Evolutionary conservation across 2,113 vertebrate species (phyloP).

Genomic region (Gambusia affinis): DNA sequence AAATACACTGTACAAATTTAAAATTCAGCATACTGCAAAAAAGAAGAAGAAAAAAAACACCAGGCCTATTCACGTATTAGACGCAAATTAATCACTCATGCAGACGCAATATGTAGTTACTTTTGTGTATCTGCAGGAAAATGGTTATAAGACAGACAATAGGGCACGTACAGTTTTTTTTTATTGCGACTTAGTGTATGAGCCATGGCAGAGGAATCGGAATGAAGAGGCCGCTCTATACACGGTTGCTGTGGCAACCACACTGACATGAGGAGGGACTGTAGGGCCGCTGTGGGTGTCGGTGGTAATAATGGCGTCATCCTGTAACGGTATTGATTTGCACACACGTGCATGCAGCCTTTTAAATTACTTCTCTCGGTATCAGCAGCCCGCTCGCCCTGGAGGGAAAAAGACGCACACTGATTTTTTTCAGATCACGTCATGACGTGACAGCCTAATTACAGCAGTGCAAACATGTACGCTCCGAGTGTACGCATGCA

Average conservation of each 20-base stretch:
- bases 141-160: slow-evolving; percentile 3
- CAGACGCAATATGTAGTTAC: slow-evolving; percentile 9
- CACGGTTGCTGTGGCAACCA: slow-evolving; percentile 72
- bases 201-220: slow-evolving; percentile 42
- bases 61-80: neutral
- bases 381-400: slow-evolving; percentile 20
- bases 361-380: slow-evolving; percentile 41
- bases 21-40: neutral
- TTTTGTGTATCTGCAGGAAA: neutral
- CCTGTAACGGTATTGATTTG: slow-evolving; percentile 72
- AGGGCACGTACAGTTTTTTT: slow-evolving; percentile 17
- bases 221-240: slow-evolving; percentile 52
- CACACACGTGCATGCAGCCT: slow-evolving; percentile 23
- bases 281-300: neutral
- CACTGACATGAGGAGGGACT: slow-evolving; percentile 49
- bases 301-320: slow-evolving; percentile 59
- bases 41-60: neutral
- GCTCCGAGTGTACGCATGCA: slow-evolving; percentile 41
- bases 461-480: slow-evolving; percentile 59
- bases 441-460: slow-evolving; percentile 53
- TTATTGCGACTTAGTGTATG: slow-evolving; percentile 21
- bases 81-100: neutral
- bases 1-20: neutral
- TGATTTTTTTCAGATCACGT: slow-evolving; percentile 27
- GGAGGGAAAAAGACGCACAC: slow-evolving; percentile 26